Evolutionary conservation across 1,140 invertebrate species (phyloP), one percentile per base, ranked within the genome.

Genomic region (Oedothorax gibbosus): DNA sequence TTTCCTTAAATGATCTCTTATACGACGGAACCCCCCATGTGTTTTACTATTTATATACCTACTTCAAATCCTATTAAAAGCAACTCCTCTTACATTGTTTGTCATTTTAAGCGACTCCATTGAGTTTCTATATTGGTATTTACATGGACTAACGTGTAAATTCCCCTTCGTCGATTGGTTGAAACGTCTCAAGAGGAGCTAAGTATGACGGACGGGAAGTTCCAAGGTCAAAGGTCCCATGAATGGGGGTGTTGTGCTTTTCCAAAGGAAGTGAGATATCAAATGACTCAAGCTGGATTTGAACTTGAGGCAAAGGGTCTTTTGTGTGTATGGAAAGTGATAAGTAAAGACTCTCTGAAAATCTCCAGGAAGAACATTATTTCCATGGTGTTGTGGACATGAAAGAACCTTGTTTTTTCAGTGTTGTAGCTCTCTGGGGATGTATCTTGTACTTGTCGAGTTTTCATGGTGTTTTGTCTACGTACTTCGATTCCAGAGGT

Each of bases 191-290:
- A 71, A 71, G 69, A 71, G 50, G 69, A 71, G 15, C 20, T 71
- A 62, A 72, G 80, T 64, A 56, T 73, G 69, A 73, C 80, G 69
- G 18, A 82, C 54, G 56, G 80, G 80, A 82, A 82, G 80, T 72
- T 15, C 20, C 69, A 82, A 82, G 80, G 80, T 82, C 80, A 82
- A 82, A 82, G 80, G 80, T 82, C 56, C 49, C 20, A 69, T 82
- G 69, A 82, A 82, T 82, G 80, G 80, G 69, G 80, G 73, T 72
- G 80, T 82, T 72, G 68, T 82, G 68, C 68, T 15, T 66, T 56
- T 64, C 53, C 50, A 53, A 35, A 82, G 80, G 80, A 82, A 82
- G 80, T 82, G 80, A 49, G 80, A 82, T 82, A 82, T 82, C 80
- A 60, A 82, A 73, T 82, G 51, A 71, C 78, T 71, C 78, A 21